Base-by-base conservation (phyloP, 2,797 vertebrate genomes). In the Syngnathus rostellatus region DNA sequence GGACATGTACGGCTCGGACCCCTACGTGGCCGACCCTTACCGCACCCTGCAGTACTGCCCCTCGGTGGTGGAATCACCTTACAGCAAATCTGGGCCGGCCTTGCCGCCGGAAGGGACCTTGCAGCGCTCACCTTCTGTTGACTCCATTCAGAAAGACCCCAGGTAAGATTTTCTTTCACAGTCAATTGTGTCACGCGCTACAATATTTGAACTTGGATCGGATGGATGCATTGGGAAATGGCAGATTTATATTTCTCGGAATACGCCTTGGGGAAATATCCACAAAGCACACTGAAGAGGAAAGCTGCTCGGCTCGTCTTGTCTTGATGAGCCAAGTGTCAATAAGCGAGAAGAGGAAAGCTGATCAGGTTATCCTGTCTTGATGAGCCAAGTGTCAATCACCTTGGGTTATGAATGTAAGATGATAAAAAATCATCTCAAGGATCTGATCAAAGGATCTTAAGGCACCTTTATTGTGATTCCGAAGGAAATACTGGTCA, bases 71-170 rank as follows among this genome's bases (percentile, higher is more conserved):
- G 97, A 99, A 81, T 99, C 97, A 9, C 97, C 97, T 21, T 99
- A 99, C 91, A 99, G 97, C 95, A 99, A 99, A 83, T 99, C 97
- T 55, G 96, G 97, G 79, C 97, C 97, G 23, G 94, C 95, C 80
- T 91, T 98, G 74, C 97, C 97, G 1, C 96, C 97, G 0, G 97
- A 99, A 88, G 95, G 95, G 81, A 96, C 89, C 86, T 90, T 99
- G 91, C 96, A 95, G 82, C 93, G 96, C 71, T 99, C 97, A 50
- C 96, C 97, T 23, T 99, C 97, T 77, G 96, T 99, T 75, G 97
- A 99, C 90, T 98, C 96, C 76, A 99, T 99, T 84, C 97, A 99
- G 88, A 99, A 99, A 89, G 97, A 99, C 85, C 97, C 97, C 84
- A 97, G 97, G 97, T 98, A 91, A 88, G 94, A 74, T 59, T 19